Conservation (phyloP, 2,888 invertebrate species). For the Amiota minor region DNA sequence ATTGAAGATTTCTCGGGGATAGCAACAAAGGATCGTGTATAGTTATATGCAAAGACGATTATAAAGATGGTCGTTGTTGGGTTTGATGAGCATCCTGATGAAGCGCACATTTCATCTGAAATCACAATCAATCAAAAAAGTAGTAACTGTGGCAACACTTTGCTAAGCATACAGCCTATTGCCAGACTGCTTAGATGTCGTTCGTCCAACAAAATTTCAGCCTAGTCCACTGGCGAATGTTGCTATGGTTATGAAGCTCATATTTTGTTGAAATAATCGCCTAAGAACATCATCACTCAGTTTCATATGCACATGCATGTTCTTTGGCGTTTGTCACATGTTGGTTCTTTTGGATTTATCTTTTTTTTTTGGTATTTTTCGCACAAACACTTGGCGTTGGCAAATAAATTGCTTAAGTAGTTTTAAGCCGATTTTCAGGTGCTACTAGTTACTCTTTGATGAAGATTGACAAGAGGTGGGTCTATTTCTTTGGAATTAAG, state of each 20-base stretch:
- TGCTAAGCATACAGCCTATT: no score
- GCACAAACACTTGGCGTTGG: slow-evolving; percentile 31
- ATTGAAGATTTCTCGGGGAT: not conserved
- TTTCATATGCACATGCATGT: slow-evolving; percentile 42
- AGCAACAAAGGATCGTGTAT: not conserved
- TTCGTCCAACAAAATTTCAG: not conserved
- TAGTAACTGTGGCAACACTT: slow-evolving; percentile 8
- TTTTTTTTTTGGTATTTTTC: no score
- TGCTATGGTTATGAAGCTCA: slow-evolving; percentile 15
- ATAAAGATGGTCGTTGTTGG: not conserved
- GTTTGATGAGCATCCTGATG: not conserved
- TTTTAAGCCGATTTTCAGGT: slow-evolving; percentile 59
- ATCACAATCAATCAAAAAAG: slow-evolving; percentile 60
- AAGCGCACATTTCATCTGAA: slow-evolving; percentile 58
- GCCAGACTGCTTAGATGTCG: not conserved
- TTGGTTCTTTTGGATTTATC: no score
- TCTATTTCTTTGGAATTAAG: not conserved
- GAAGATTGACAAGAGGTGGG: not conserved
- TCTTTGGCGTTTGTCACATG: no score
- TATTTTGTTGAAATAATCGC: slow-evolving; percentile 20
- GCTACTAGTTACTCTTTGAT: slow-evolving; percentile 39
- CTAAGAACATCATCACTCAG: slow-evolving; percentile 23
- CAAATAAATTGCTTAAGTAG: slow-evolving; percentile 44
- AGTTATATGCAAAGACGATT: slow-evolving; percentile 12
- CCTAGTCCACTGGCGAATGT: not conserved